A percentile compares a stretch with the other conserved stretches of the same genome.
Evolutionary conservation across 1,140 invertebrate species (phyloP).

Genomic region (Bombus difficillimus): DNA sequence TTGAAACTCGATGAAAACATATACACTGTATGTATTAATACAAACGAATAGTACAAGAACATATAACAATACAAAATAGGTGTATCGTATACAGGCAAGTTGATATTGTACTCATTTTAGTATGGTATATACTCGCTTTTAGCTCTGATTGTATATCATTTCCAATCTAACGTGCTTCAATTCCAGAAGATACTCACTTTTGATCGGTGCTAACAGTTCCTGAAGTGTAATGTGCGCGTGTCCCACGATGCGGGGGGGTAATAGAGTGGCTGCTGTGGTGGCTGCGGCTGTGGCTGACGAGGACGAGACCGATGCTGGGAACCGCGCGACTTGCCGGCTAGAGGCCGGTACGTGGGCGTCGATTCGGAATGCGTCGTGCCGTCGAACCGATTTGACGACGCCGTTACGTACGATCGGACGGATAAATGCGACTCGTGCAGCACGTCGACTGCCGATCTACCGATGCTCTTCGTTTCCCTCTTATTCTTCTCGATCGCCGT

Average conservation of each 20-base stretch:
- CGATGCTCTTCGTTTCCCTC: conserved; percentile 56
- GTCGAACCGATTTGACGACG: conserved; percentile 62
- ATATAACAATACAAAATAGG: no score
- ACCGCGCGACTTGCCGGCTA: conserved; percentile 64
- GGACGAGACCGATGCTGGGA: conserved; percentile 61
- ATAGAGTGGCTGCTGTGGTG: conserved; percentile 65
- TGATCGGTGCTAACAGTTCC: conserved; percentile 82
- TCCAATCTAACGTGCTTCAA: background rate
- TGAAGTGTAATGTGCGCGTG: conserved; percentile 78
- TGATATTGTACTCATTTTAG: no score
- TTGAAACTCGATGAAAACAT: no score
- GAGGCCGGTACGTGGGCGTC: conserved; percentile 58
- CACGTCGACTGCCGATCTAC: conserved; percentile 68
- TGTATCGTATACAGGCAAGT: no score
- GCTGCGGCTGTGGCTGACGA: conserved; percentile 60
- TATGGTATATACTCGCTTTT: no score
- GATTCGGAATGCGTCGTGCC: conserved; percentile 67
- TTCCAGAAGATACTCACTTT: conserved; percentile 61
- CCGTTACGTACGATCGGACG: conserved; percentile 80
- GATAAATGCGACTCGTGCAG: conserved; percentile 78
- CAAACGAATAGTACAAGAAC: no score
- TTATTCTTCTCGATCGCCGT: conserved; percentile 64
- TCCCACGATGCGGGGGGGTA: conserved; percentile 72
- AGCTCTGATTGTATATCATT: no score
- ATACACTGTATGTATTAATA: no score